phyloP scores from a whole-genome alignment of 2,888 invertebrate species.

The Plemyria rubiginata region DNA sequence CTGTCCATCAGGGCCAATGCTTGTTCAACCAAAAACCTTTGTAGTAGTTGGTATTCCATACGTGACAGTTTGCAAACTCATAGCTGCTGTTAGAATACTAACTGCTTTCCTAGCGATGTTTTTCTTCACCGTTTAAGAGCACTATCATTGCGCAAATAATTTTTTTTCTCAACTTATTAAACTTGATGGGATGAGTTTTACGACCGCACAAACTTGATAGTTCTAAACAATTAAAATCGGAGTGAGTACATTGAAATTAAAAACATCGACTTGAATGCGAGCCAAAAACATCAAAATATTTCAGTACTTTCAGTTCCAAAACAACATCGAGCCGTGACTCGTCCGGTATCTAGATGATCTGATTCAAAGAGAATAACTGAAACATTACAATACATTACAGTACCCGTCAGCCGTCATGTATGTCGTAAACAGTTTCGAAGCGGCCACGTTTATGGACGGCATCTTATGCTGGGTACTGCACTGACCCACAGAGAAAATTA shows the following conservation, averaged over 20 bases:
- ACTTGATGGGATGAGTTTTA: background rate
- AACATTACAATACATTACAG: slow-evolving; percentile 51
- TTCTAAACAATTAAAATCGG: slow-evolving; percentile 50
- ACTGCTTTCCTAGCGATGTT: too few species aligned
- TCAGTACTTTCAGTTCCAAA: slow-evolving; percentile 64
- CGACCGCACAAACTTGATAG: background rate
- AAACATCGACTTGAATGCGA: slow-evolving; percentile 67
- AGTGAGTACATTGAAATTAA: slow-evolving; percentile 63
- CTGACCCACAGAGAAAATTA: too few species aligned
- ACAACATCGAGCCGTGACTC: slow-evolving; percentile 61
- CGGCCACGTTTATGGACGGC: too few species aligned
- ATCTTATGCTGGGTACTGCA: too few species aligned
- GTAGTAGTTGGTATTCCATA: too few species aligned
- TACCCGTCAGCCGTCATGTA: too few species aligned
- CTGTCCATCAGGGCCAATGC: too few species aligned
- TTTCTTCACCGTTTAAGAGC: too few species aligned
- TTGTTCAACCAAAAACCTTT: too few species aligned
- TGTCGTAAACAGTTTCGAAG: background rate
- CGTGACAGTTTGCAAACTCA: too few species aligned
- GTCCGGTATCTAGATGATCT: slow-evolving; percentile 63
- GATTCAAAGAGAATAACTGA: slow-evolving; percentile 71
- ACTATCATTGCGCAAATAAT: background rate
- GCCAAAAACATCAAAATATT: slow-evolving; percentile 66
- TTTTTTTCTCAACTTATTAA: background rate
- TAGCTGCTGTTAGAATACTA: too few species aligned